Evolutionary conservation across 2,888 invertebrate genomes (phyloP), one percentile per base, ranked within the genome.

Genomic region (Sphinx pinastri): DNA sequence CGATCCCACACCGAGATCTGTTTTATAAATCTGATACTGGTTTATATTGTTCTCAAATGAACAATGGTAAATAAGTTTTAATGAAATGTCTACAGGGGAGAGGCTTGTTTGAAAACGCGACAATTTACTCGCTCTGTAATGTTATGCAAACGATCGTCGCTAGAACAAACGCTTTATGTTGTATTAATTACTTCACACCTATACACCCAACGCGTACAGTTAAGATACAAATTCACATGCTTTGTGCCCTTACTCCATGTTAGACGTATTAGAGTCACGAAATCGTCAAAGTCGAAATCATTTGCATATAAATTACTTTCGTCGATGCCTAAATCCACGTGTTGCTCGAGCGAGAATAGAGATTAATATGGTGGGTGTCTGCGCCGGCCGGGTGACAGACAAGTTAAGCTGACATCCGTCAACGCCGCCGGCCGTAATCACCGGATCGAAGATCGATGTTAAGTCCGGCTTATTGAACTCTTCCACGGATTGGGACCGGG

Each of bases 221-320:
- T 86, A 86, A 76, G 79, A 76, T 83, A 78, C 76, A 84, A 86
- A 86, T 86, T 83, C 81, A 77, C 71, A 77, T 77, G 81, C 82
- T 87, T 84, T 82, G 84, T 83, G 81, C 81, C 82, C 84, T 84
- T 81, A 77, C 82, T 77, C 80, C 83, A 81, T 84, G 86, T 86
- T 82, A 83, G 80, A 78, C 83, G 84, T 82, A 91, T 93, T 90
- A 91, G 82, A 90, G 89, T 88, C 90, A 92, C 89, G 88, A 86
- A 90, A 89, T 89, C 86, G 86, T 92, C 90, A 91, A 89, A 89
- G 87, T 88, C 86, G 84, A 87, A 90, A 89, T 89, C 88, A 94
- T 94, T 94, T 91, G 90, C 93, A 94, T 94, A 92, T 93, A 94
- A 93, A 94, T 94, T 88, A 93, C 88, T 92, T 92, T 92, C 88